Base-by-base conservation (phyloP, 1,140 invertebrate species). In the Phymastichus coffea region DNA sequence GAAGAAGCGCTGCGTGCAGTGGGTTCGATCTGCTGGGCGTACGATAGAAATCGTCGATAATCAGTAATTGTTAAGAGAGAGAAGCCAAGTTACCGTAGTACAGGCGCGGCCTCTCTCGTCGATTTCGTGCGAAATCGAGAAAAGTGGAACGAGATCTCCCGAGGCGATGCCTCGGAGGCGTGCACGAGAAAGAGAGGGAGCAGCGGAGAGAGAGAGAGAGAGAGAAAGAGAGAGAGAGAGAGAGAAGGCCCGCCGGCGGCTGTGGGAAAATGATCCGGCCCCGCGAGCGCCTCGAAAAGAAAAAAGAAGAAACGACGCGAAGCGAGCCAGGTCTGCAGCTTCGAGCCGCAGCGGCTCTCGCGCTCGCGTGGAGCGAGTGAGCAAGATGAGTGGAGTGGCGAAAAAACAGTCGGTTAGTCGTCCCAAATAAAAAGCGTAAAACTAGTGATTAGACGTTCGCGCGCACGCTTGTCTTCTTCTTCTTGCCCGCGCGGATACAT, bases 181-280 rank as follows among this genome's bases (percentile, higher is more conserved):
- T 55, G 52, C 35, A 57, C 40, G 40, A 62, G 44, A 54, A 38
- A 43, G 52, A 35, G 55, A 58, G 40, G 30, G 55, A 49, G 37
- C 23, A 12, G 57, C 23, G 40, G 35, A 61, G 57, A 43, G 54
- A 44, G 49, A 46, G 48, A 37, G 55, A 58, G 61, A 44, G 43
- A 40, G 17, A 55, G 55, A 65, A 48, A 52, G 41, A 49, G 35
- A 62, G 47, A 57, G 57, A 66, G 65, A 65, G 69, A 70, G 63
- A 41, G 48, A 63, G 65, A 56, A 61, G 62, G 63, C 62, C 58
- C 57, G 51, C 57, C 60, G 49, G 65, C 64, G 65, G 68, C 74
- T 76, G 74, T 76, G 74, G 74, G 74, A 76, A 75, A 76, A 75
- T 66, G 70, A 76, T 74, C 70, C 54, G 38, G 63, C 61, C 63